Base-by-base conservation (phyloP, 2,888 invertebrate species). In the Cepaea hortensis region DNA sequence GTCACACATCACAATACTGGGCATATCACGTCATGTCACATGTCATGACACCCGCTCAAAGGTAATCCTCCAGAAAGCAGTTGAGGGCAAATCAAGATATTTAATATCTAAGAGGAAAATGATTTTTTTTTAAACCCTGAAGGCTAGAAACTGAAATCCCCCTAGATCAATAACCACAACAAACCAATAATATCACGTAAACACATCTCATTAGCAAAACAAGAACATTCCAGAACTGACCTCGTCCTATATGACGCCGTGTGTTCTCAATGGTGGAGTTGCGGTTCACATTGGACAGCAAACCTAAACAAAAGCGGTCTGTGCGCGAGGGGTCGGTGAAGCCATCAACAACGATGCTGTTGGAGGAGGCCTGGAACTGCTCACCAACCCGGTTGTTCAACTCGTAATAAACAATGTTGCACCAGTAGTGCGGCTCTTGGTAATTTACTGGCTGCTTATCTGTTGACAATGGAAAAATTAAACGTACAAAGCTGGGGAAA, bases 211-310 rank as follows among this genome's bases (percentile, higher is more conserved):
- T 1, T 35, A 35, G 35, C 35, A 35, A 35, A 35, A 35, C 35
- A 35, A 35, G 35, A 35, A 35, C 7, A 68, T 18, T 6, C n/a
- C 4, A 68, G 68, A n/a, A 73, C 73, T 88, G 90, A 92, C 98
- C 99, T 95, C 97, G 97, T 85, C 99, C 99, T 95, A 99, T 99
- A 95, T 99, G 99, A 91, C 98, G 96, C 92, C 99, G 96, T n/a
- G 99, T 99, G 94, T 99, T 99, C 95, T 99, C 99, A 92, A 99
- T 99, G 18, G 99, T 99, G 18, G 98, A 98, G 95, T 99, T 99
- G 88, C 99, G 96, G 95, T 99, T 99, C 80, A 99, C 99, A 94
- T 99, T 99, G 89, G 99, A 98, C 90, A 99, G 95, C 93, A 99
- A 97, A 0, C 99, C 99, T 76, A 99, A 96, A 93, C 99, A 99